Conservation (phyloP, 64 coral and sea anemone genomes). For the Actinia tenebrosa region DNA sequence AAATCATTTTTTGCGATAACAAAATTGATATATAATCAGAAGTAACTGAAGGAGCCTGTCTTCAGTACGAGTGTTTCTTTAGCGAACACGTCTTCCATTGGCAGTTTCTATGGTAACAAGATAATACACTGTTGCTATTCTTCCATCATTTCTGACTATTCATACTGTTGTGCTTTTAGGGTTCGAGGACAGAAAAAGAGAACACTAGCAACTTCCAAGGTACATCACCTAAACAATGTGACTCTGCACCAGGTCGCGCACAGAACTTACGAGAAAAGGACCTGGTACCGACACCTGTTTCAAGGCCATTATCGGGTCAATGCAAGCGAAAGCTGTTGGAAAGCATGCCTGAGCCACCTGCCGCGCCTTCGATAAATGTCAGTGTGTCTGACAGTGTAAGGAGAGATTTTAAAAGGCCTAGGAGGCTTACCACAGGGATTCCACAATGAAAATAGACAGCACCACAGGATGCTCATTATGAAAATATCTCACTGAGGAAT, state of each 20-base stretch:
- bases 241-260: not conserved
- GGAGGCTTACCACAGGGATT: not conserved
- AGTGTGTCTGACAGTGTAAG: conserved; percentile 1
- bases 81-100: not conserved
- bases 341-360: not conserved
- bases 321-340: conserved; percentile 19
- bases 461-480: too few relatives aligned
- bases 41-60: not conserved
- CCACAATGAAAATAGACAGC: not conserved
- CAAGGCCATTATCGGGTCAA: not conserved
- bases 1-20: too few relatives aligned
- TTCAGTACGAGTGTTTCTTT: not conserved
- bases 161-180: not conserved
- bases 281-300: not conserved
- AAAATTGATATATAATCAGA: too few relatives aligned
- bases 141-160: not conserved
- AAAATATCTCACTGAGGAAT: not conserved
- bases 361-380: not conserved
- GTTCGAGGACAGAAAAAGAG: not conserved
- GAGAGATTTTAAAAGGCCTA: conserved; percentile 13
- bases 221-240: not conserved
- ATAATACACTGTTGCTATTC: not conserved
- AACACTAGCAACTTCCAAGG: not conserved
- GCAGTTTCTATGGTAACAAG: not conserved
- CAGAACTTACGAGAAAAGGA: not conserved